Evolutionary conservation across 2,888 invertebrate species (phyloP), one percentile per base, ranked within the genome.

Genomic region (Drosophila limbata): DNA sequence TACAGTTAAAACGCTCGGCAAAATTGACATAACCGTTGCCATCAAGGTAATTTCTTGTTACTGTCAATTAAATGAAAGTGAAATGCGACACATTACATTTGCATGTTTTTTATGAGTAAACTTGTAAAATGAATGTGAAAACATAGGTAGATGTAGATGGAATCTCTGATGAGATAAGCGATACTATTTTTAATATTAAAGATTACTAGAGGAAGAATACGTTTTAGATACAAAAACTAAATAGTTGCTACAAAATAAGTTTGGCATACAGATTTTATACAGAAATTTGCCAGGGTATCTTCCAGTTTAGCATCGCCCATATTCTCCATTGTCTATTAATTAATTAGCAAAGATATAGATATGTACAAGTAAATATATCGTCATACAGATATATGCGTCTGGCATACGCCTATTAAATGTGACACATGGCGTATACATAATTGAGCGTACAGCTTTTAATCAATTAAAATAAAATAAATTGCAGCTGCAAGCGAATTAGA

Each of bases 11-110:
- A 69, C 60, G 40, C 56, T 15, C 25, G 62, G 35, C 50, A 56
- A 72, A 69, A 70, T 57, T 52, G 47, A 57, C 50, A 51, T 57
- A 63, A 69, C 63, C 39, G 62, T 69, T 33, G 62, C 51, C 45
- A 62, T 76, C 84, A 66, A 76, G 69, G 35, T 66, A 71, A 77
- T 78, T 82, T 80, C 70, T 64, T 56, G 69, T 62, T 42, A 62
- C 57, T 80, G 86, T 75, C 81, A 88, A 85, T 84, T 83, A 72
- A 88, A 69, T 55, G 88, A 88, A 85, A 84, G 88, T 78, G 81
- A 84, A 88, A 75, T 42, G 57, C 39, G 56, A 53, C 33, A 19
- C 17, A 59, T 33, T 10, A 25, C 13, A 56, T 31, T 66, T 50
- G 25, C 15, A 50, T 67, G 31, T 19, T 15, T 53, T 21, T 35